Percentiles rank a stretch among this genome's conserved stretches.
These are phyloP conservation scores for Pseudomyrmex pallidus DNA, from an alignment of 1,140 invertebrate species.

Conservation along the genomic window DNA sequence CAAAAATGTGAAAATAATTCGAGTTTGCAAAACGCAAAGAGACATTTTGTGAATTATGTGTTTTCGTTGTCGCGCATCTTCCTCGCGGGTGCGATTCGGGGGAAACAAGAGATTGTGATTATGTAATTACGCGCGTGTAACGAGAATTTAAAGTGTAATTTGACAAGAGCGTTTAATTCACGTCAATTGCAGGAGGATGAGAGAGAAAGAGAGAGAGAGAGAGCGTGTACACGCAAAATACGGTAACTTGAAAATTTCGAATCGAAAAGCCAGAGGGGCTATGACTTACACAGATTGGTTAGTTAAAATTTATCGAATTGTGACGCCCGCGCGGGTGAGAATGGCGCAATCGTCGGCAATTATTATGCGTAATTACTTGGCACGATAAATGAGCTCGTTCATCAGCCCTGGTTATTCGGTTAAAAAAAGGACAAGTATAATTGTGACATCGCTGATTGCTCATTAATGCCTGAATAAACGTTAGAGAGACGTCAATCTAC, in stretches of 20 bases:
- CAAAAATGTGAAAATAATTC: no score
- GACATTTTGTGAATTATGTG: no score
- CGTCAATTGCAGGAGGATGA: no score
- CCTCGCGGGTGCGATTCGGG: no score
- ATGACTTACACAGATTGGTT: not conserved
- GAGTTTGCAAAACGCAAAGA: no score
- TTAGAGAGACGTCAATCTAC: conserved; percentile 15
- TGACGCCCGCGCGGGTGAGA: not conserved
- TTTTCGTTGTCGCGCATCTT: no score
- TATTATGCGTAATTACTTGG: conserved; percentile 43
- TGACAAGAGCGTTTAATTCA: no score
- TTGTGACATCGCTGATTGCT: conserved; percentile 39
- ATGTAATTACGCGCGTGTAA: no score
- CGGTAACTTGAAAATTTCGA: not conserved
- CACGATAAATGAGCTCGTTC: conserved; percentile 32
- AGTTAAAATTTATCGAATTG: conserved; percentile 26
- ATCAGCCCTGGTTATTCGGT: conserved; percentile 18
- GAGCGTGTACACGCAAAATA: no score
- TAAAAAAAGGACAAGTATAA: conserved; percentile 40
- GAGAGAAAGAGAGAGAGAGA: no score
- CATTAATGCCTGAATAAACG: conserved; percentile 36
- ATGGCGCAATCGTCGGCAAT: conserved; percentile 8
- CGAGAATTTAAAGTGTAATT: no score
- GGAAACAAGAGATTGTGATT: no score
- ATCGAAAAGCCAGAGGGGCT: not conserved